phyloP scores from a whole-genome alignment of 2,113 vertebrate genomes.

The Myiagra hebetior region DNA sequence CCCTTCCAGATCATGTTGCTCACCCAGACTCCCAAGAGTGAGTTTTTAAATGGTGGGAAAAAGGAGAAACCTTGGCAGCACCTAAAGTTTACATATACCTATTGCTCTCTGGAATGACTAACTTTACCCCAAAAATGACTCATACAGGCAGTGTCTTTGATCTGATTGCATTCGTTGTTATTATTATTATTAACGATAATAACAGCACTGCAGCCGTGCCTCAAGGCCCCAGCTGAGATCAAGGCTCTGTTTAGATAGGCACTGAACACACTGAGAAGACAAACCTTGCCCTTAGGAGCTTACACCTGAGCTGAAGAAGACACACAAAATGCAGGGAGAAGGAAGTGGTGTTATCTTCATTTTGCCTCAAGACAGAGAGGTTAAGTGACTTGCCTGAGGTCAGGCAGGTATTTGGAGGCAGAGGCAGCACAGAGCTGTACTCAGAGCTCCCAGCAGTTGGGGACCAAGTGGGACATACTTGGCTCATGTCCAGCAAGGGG shows the following conservation, averaged over 20 bases:
- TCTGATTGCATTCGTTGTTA: constrained; percentile 15
- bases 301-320: constrained; percentile 29
- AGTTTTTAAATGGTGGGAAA: constrained; percentile 50
- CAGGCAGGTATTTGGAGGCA: background rate
- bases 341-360: background rate
- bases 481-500: background rate
- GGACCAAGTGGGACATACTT: background rate
- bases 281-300: constrained; percentile 52
- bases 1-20: background rate
- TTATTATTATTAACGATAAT: constrained; percentile 43
- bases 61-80: constrained; percentile 20
- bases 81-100: constrained; percentile 32
- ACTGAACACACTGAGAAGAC: background rate
- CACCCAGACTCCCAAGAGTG: background rate
- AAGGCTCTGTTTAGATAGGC: constrained; percentile 54
- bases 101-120: constrained; percentile 25
- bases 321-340: background rate
- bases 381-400: background rate
- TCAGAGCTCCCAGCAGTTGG: background rate
- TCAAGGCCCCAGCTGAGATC: constrained; percentile 60
- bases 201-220: constrained; percentile 23
- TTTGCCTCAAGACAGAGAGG: background rate
- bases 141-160: constrained; percentile 42
- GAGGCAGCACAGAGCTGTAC: background rate
- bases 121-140: constrained; percentile 45